Base-by-base conservation (phyloP, 2,888 invertebrate genomes). In the Andrena fulva region DNA sequence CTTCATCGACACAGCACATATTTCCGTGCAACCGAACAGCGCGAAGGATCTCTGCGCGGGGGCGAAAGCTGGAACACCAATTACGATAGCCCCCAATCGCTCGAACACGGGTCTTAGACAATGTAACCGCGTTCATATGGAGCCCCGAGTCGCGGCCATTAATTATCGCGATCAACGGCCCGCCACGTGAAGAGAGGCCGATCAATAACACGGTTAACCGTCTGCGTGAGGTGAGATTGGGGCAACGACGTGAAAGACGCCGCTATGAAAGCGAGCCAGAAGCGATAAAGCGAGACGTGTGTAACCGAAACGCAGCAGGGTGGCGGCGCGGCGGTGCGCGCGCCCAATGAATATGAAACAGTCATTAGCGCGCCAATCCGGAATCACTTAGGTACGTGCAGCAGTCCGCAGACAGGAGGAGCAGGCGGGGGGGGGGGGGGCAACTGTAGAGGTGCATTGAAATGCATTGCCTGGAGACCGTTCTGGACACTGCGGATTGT, bases 341-440 rank as follows among this genome's bases (percentile, higher is more conserved):
- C 80, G 71, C 54, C 82, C 88, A 89, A 90, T 90, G 90, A 90
- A 90, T 90, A 90, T 89, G 90, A 90, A 90, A 90, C 89, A 90
- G 90, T 90, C 89, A 89, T 90, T 89, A 90, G 86, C 77, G 84
- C 85, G 80, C 82, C 90, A 89, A 91, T 90, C 84, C 80, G 82
- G 88, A 91, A 89, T 89, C 88, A 91, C 88, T 90, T 90, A 87
- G 82, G 79, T 78, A 71, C 69, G 73, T 80, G 74, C 72, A 59
- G 60, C 73, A 74, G 64, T 75, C 42, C 63, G 62, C 71, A 75
- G 75, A 56, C 75, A 66, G 69, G 66, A 48, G 42, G 42, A 24
- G 54, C 20, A 6, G 4, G 54, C 73, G 60, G 54, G 50, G n/a
- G 0, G 4, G 60, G 54, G 50, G n/a, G 0, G 4, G 42, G 3